phyloP scores from a whole-genome alignment of 2,113 vertebrate species.

The Thalassoma bifasciatum region DNA sequence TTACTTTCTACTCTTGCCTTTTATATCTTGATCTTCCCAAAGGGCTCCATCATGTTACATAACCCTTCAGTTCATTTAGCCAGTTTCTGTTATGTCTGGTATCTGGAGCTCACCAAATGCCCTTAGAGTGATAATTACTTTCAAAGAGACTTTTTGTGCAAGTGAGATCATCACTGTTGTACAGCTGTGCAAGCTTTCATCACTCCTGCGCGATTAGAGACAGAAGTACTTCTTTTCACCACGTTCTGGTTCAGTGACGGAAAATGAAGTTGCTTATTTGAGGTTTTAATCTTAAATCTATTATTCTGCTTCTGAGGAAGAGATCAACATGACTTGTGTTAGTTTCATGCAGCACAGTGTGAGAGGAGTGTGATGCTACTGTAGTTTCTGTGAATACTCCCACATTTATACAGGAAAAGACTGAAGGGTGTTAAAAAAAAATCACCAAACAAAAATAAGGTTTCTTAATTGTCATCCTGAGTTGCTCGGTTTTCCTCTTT shows the following conservation, averaged over 20 bases:
- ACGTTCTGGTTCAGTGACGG: too few relatives aligned
- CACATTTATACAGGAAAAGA: background rate
- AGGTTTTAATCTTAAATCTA: background rate
- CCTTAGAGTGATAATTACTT: background rate
- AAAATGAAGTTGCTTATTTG: background rate
- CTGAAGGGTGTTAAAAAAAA: background rate
- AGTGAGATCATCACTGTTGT: background rate
- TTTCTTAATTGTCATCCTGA: background rate
- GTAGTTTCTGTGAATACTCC: background rate
- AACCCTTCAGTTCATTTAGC: background rate
- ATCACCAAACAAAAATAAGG: background rate
- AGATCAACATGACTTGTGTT: slow-evolving; percentile 6
- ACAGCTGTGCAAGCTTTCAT: background rate
- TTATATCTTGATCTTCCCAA: too few relatives aligned
- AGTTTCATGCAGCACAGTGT: background rate
- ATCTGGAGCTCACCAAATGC: background rate
- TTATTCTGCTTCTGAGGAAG: background rate
- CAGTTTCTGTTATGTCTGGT: background rate
- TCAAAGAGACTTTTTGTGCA: background rate
- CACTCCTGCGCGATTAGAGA: too few relatives aligned
- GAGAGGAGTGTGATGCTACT: slow-evolving; percentile 2
- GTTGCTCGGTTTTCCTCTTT: background rate
- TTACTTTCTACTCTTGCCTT: background rate
- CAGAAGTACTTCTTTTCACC: too few relatives aligned
- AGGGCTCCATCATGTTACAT: background rate